Base-by-base conservation (phyloP, 2,113 vertebrate genomes). In the Amphiprion percula region DNA sequence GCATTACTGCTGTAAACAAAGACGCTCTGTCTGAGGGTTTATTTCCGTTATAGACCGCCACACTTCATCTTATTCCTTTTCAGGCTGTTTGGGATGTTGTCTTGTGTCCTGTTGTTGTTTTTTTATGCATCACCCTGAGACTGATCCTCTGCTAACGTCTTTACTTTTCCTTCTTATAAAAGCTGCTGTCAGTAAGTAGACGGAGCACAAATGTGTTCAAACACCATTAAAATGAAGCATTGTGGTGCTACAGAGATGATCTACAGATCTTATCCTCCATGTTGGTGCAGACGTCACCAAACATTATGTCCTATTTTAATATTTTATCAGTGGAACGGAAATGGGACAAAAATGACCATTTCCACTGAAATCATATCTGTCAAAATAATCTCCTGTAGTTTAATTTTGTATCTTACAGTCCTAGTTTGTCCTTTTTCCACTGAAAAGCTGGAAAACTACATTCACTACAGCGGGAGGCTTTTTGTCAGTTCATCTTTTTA, bases 1-100 rank as follows among this genome's bases (percentile, higher is more conserved):
- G 10, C 37, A 44, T 70, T 55, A 55, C 72, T 56, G 14, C n/a
- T 19, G 52, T 53, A 59, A 59, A 68, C 44, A 33, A 50, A 68
- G 39, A 10, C 39, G 4, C 11, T 39, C 33, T 28, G 54, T 77
- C 21, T 41, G 49, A 53, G 2, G 49, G 11, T 23, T 23, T 4
- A 5, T 41, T 62, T 4, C 0, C n/a, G 28, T 17, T 4, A 10
- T 41, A 14, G 8, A 19, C 16, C 23, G 28, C 41, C 41, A 58
- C 10, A 0, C n/a, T 14, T 46, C 24, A 44, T 59, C 14, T 65
- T 41, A 14, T 7, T 8, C 26, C 2, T 26, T 3, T 26, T 26
- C 26, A 26, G 24, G 28, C 39, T 15, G 7, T 23, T 10, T 4
- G 10, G 53, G 19, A 4, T 62, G 21, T 47, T 16, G 1, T 28